Conservation (phyloP, 1,140 invertebrate species). For the Polypedilum vanderplanki region DNA sequence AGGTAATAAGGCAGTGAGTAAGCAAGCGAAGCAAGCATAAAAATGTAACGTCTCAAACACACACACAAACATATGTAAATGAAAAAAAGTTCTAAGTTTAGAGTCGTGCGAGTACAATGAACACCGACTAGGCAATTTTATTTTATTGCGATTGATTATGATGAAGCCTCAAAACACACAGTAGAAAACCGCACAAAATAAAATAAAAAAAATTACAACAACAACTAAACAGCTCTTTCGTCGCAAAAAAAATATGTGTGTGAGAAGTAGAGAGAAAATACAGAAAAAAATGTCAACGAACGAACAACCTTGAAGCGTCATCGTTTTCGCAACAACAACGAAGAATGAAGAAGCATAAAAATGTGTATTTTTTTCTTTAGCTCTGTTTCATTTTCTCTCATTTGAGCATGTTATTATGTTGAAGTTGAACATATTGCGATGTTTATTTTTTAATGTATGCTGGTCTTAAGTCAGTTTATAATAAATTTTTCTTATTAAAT, state of each 20-base stretch:
- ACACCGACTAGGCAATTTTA: too few relatives aligned
- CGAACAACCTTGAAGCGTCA: constrained; percentile 30
- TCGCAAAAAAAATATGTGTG: constrained; percentile 26
- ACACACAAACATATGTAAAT: too few relatives aligned
- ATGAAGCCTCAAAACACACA: constrained; percentile 28
- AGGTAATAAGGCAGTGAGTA: too few relatives aligned
- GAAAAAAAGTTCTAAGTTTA: too few relatives aligned
- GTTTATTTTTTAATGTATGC: too few relatives aligned
- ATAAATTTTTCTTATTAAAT: too few relatives aligned
- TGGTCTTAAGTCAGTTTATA: too few relatives aligned
- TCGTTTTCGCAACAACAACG: background rate
- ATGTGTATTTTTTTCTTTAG: background rate
- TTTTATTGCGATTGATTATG: constrained; percentile 13
- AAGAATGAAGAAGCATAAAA: constrained; percentile 17
- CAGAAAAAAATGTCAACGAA: constrained; percentile 31
- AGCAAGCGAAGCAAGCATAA: too few relatives aligned
- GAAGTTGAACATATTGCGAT: too few relatives aligned
- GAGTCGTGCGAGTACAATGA: too few relatives aligned
- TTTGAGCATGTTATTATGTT: background rate
- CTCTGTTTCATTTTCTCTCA: background rate
- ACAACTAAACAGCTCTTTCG: background rate
- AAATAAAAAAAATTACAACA: background rate
- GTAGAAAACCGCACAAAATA: constrained; percentile 30
- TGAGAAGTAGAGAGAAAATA: background rate
- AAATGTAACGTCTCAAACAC: too few relatives aligned